Evolutionary conservation across 2,797 vertebrate genomes (phyloP), one percentile per base, ranked within the genome.

Genomic region (Tachyglossus aculeatus): DNA sequence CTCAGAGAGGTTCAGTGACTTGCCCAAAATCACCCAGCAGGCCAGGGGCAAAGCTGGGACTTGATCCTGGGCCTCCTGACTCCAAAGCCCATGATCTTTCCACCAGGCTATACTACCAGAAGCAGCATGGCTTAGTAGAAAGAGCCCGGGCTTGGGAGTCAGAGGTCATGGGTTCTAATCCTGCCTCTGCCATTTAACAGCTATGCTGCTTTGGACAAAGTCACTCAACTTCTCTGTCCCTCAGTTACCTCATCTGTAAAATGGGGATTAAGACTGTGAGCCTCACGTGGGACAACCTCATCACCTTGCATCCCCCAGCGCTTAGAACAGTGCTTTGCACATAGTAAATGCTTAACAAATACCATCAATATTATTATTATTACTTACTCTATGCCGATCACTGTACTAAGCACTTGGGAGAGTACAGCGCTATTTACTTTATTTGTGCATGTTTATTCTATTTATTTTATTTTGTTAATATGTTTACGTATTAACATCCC

Each of bases 241-340:
- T 19, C 37, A 68, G 69, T 77, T 57, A 66, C 59, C 34, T 80
- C 71, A 76, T 34, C 43, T 45, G 22, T 7, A 45, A 45, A 44
- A 24, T 44, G 5, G 25, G 44, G 22, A n/a, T n/a, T n/a, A n/a
- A n/a, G n/a, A n/a, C n/a, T n/a, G n/a, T n/a, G n/a, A n/a, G n/a
- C n/a, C n/a, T n/a, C n/a, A n/a, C n/a, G n/a, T n/a, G n/a, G n/a
- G n/a, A n/a, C n/a, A n/a, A n/a, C n/a, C n/a, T n/a, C n/a, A n/a
- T n/a, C n/a, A n/a, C n/a, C n/a, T n/a, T n/a, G n/a, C n/a, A n/a
- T n/a, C n/a, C n/a, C n/a, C n/a, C n/a, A n/a, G n/a, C n/a, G n/a
- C n/a, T n/a, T n/a, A n/a, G n/a, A n/a, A n/a, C n/a, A n/a, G n/a
- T n/a, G n/a, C n/a, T n/a, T n/a, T n/a, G n/a, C n/a, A n/a, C n/a